Evolutionary conservation across 2,888 invertebrate species (phyloP).

Genomic region (Rhaphigaster nebulosa): DNA sequence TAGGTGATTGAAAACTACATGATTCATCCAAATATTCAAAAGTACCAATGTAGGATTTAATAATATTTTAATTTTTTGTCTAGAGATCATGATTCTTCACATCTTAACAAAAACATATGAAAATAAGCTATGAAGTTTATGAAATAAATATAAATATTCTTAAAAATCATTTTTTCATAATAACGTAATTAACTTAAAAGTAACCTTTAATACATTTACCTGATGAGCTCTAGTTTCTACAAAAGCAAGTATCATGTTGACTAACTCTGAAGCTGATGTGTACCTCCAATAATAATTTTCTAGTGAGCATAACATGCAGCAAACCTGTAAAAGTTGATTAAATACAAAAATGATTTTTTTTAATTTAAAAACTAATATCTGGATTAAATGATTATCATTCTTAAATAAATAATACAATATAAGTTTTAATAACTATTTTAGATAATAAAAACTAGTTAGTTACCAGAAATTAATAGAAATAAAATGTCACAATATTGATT

Average conservation of each 20-base stretch:
- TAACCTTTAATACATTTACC: slow-evolving; percentile 65
- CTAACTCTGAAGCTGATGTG: slow-evolving; percentile 92
- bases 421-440: neutral
- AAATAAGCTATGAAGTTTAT: neutral
- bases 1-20: no score
- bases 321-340: slow-evolving; percentile 73
- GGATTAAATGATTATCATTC: neutral
- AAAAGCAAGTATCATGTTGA: slow-evolving; percentile 93
- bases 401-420: neutral
- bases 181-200: neutral
- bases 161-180: neutral
- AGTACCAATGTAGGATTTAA: no score
- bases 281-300: slow-evolving; percentile 97
- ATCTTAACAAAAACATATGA: neutral
- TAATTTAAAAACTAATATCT: neutral
- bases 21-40: no score
- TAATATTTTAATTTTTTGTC: no score
- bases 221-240: slow-evolving; percentile 89
- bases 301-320: slow-evolving; percentile 90
- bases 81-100: no score
- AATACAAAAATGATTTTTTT: slow-evolving; percentile 26
- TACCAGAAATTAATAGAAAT: no score
- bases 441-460: no score
- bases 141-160: neutral
- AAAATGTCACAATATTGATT: no score